A percentile compares a stretch with the other conserved stretches of the same genome.
These are phyloP conservation scores for Danaus melanippus DNA, from an alignment of 1,140 invertebrate species.

Conservation along the genomic window DNA sequence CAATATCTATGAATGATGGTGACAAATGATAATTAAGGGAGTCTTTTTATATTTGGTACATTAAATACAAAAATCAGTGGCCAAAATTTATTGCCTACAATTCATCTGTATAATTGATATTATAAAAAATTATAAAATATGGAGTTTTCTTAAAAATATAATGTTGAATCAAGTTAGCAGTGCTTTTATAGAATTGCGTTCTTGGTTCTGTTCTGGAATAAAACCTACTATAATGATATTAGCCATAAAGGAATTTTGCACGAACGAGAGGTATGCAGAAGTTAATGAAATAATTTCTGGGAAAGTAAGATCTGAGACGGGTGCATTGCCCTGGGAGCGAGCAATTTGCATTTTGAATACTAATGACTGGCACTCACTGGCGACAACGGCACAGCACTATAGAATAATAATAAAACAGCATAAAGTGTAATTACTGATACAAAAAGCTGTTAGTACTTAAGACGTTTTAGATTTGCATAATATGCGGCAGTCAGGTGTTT, in stretches of 20 bases:
- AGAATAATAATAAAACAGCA: slow-evolving; percentile 52
- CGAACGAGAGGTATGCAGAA: slow-evolving; percentile 48
- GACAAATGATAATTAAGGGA: no score
- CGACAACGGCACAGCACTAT: slow-evolving; percentile 41
- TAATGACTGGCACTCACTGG: slow-evolving; percentile 50
- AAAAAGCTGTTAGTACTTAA: slow-evolving; percentile 39
- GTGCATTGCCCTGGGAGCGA: slow-evolving; percentile 51
- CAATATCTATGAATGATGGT: no score
- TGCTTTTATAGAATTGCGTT: neutral
- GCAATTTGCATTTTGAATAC: slow-evolving; percentile 65
- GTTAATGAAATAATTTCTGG: slow-evolving; percentile 66
- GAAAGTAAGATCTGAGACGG: slow-evolving; percentile 58
- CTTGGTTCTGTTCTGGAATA: slow-evolving; percentile 20
- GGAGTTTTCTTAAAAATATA: no score
- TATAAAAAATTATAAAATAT: no score
- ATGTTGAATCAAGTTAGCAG: no score
- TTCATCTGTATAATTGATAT: no score
- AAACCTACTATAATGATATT: slow-evolving; percentile 1
- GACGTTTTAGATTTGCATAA: slow-evolving; percentile 41
- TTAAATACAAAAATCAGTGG: no score
- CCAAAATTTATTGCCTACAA: no score
- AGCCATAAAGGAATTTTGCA: slow-evolving; percentile 37
- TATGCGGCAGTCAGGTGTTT: slow-evolving; percentile 21
- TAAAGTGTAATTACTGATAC: slow-evolving; percentile 51
- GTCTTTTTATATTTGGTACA: no score